phyloP scores from a whole-genome alignment of 2,113 vertebrate species.

The Notiomystis cincta region DNA sequence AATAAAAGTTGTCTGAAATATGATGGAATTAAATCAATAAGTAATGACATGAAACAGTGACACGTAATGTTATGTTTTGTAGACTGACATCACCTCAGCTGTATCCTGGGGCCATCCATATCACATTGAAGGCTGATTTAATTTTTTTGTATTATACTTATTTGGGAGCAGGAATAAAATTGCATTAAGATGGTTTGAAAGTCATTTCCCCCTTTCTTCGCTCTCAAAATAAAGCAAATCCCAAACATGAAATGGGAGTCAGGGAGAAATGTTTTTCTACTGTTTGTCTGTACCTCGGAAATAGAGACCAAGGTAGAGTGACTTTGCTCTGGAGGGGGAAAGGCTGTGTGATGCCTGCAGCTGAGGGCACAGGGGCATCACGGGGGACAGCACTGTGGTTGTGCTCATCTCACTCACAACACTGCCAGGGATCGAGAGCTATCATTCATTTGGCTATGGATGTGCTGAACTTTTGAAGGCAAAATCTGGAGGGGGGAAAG shows the following conservation, averaged over 20 bases:
- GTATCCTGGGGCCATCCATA: background rate
- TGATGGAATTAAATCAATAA: constrained; percentile 46
- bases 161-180: background rate
- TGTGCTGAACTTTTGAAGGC: background rate
- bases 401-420: accelerated
- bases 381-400: accelerated
- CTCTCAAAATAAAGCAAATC: background rate
- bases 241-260: background rate
- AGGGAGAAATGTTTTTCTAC: background rate
- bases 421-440: background rate
- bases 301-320: background rate
- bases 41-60: background rate
- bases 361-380: accelerated
- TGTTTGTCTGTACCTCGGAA: background rate
- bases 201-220: background rate
- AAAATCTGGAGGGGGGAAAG: background rate
- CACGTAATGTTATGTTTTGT: background rate
- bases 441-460: background rate
- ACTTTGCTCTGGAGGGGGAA: background rate
- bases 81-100: constrained; percentile 19
- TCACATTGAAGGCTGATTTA: background rate
- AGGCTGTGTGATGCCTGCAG: background rate
- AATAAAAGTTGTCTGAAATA: constrained; percentile 36
- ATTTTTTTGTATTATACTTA: background rate
- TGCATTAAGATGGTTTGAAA: background rate